Conservation (phyloP, 2,888 invertebrate species). For the Acronicta aceris region DNA sequence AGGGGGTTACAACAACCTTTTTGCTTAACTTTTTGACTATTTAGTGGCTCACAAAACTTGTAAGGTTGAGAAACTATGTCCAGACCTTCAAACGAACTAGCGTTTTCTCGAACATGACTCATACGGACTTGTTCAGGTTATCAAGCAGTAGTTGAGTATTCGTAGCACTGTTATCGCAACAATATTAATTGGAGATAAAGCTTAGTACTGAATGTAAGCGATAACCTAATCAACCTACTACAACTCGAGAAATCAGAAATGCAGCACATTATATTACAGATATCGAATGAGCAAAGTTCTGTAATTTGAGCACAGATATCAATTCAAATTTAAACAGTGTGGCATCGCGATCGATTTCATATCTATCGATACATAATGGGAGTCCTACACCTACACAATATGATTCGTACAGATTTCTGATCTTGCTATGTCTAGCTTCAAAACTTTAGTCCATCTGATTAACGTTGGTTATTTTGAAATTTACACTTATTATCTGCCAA, state of each 20-base stretch:
- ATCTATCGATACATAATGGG: not conserved
- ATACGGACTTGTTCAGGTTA: not conserved
- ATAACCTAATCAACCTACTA: conserved; percentile 13
- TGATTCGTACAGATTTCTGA: no score
- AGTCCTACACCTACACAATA: no score
- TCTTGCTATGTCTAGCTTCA: no score
- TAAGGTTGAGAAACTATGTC: no score
- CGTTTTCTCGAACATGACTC: not conserved
- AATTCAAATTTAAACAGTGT: not conserved
- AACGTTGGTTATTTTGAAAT: no score
- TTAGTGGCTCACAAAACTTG: no score
- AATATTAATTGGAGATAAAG: conserved; percentile 7
- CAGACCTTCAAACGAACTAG: no score
- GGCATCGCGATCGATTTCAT: conserved; percentile 2
- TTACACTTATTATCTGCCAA: no score
- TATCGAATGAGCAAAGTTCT: conserved; percentile 7
- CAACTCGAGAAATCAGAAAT: conserved; percentile 36
- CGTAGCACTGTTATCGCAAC: not conserved
- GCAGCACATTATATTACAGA: conserved; percentile 21
- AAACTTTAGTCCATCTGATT: no score
- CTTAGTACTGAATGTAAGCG: conserved; percentile 6
- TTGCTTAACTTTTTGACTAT: no score
- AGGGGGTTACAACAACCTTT: no score
- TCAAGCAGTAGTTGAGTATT: not conserved
- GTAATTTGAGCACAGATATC: conserved; percentile 3